These are phyloP conservation scores for Aproaerema taeniolella DNA, from an alignment of 2,888 invertebrate genomes.

Conservation along the genomic window DNA sequence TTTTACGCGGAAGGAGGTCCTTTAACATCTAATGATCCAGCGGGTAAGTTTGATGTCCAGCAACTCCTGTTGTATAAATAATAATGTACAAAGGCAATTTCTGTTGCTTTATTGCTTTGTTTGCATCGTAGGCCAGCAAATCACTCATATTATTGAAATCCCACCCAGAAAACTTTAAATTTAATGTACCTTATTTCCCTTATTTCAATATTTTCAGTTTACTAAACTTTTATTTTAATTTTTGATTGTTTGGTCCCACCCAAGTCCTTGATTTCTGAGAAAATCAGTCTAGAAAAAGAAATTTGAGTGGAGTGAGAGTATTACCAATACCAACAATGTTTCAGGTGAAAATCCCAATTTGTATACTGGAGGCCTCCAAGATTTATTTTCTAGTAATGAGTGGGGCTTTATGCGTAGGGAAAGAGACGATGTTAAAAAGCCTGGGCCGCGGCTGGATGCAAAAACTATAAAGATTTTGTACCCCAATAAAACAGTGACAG, in stretches of 20 bases:
- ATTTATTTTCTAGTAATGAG: constrained; percentile 80
- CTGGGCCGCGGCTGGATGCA: constrained; percentile 89
- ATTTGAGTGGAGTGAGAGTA: constrained; percentile 42
- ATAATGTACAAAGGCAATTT: constrained; percentile 38
- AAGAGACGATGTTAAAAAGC: constrained; percentile 95
- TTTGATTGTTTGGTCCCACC: constrained; percentile 36
- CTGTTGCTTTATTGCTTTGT: constrained; percentile 55
- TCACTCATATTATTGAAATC: constrained; percentile 39
- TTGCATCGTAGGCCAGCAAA: constrained; percentile 48
- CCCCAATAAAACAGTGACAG: constrained; percentile 73
- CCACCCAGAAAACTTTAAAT: constrained; percentile 23
- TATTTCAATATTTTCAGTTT: constrained; percentile 39
- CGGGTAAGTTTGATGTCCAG: constrained; percentile 54
- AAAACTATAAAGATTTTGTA: constrained; percentile 76
- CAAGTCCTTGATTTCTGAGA: constrained; percentile 35
- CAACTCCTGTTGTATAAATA: no score
- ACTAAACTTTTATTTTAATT: constrained; percentile 31
- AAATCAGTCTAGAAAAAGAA: constrained; percentile 31
- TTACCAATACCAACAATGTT: constrained; percentile 64
- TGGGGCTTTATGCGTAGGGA: constrained; percentile 92
- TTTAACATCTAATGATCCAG: constrained; percentile 51
- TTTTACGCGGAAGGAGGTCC: constrained; percentile 68
- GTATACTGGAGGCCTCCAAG: constrained; percentile 74
- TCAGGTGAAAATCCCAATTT: constrained; percentile 73
- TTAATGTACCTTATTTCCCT: constrained; percentile 33